These are phyloP conservation scores for Enteromius argenteus DNA, from an alignment of 2,797 vertebrate genomes.

Conservation along the genomic window DNA sequence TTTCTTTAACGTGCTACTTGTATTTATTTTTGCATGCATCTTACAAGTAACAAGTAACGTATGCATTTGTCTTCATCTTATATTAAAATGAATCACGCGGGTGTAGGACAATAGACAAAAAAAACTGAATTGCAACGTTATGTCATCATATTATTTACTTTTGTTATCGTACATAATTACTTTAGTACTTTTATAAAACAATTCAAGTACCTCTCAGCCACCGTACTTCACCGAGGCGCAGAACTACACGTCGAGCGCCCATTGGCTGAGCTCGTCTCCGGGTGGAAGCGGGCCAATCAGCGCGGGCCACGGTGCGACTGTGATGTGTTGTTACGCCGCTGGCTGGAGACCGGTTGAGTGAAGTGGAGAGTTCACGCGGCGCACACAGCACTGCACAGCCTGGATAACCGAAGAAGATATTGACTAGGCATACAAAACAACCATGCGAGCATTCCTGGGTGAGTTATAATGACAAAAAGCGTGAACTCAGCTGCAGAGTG, in stretches of 20 bases:
- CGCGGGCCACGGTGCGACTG: conserved; percentile 79
- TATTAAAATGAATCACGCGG: background rate
- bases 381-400: background rate
- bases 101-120: background rate
- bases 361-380: background rate
- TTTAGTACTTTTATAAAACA: background rate
- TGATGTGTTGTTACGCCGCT: conserved; percentile 35
- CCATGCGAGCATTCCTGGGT: conserved; percentile 54
- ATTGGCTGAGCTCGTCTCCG: conserved; percentile 71
- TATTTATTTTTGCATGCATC: background rate
- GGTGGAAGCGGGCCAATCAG: conserved; percentile 73
- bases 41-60: background rate
- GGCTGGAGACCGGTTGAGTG: conserved; percentile 15
- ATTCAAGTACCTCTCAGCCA: conserved; percentile 29
- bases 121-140: background rate
- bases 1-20: background rate
- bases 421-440: background rate
- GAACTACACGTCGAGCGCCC: conserved; percentile 78
- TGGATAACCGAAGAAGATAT: background rate
- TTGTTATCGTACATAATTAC: background rate
- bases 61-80: background rate
- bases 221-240: conserved; percentile 27
- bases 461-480: conserved; percentile 17
- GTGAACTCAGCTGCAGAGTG: background rate
- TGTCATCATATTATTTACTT: background rate